phyloP scores from a whole-genome alignment of 2,113 vertebrate species.

The Ptychochromis oligacanthus region DNA sequence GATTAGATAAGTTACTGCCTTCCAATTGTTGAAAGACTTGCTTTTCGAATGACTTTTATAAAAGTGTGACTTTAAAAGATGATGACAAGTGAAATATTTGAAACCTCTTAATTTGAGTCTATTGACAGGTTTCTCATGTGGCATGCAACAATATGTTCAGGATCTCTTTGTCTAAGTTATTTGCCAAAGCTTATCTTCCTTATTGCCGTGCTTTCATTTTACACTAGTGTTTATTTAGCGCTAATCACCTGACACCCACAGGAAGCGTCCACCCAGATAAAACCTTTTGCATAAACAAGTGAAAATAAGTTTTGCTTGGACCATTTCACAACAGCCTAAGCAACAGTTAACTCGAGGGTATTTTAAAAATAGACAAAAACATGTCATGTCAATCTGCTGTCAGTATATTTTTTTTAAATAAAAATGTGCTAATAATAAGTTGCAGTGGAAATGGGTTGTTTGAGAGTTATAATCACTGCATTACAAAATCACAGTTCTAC shows the following conservation, averaged over 20 bases:
- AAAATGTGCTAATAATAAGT: background rate
- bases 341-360: background rate
- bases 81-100: too few species aligned
- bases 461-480: background rate
- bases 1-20: background rate
- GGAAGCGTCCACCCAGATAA: conserved; percentile 58
- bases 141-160: background rate
- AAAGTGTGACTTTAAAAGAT: too few species aligned
- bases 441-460: background rate
- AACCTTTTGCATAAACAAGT: background rate
- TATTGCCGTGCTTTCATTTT: conserved; percentile 11
- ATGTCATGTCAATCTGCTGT: background rate
- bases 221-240: background rate
- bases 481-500: background rate
- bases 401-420: background rate
- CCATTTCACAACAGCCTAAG: background rate
- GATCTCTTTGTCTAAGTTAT: background rate
- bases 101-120: too few species aligned
- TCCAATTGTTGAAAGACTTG: background rate
- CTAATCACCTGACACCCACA: conserved; percentile 22
- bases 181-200: background rate
- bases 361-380: background rate
- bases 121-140: background rate
- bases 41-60: background rate
- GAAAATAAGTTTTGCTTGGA: background rate